phyloP scores from a whole-genome alignment of 2,888 invertebrate species.

The Thecophora atra region DNA sequence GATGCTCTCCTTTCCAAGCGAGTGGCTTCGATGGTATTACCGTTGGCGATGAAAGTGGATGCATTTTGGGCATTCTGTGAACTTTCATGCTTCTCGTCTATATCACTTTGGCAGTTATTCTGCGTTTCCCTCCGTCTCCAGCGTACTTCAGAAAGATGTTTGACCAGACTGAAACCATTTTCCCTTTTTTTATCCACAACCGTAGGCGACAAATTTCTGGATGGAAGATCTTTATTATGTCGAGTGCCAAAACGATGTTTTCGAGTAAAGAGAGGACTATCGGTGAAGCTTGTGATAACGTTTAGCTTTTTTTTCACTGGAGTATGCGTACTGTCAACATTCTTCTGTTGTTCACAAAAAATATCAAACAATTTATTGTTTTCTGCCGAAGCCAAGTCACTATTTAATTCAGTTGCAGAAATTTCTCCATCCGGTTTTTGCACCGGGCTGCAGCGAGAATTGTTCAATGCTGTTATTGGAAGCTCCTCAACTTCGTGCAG shows the following conservation, averaged over 20 bases:
- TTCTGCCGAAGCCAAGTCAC: conserved; percentile 26
- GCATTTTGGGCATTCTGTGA: conserved; percentile 17
- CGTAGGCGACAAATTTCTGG: conserved; percentile 57
- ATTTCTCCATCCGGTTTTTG: conserved; percentile 21
- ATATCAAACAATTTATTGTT: conserved; percentile 38
- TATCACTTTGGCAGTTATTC: conserved; percentile 39
- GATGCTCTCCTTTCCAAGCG: conserved; percentile 65
- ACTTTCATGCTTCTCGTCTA: background rate
- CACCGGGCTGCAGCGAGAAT: too few relatives aligned
- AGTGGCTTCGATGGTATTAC: conserved; percentile 60
- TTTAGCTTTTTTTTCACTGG: conserved; percentile 62
- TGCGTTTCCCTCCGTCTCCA: conserved; percentile 62
- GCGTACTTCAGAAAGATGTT: conserved; percentile 64
- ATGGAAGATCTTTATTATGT: conserved; percentile 52
- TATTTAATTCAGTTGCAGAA: conserved; percentile 33
- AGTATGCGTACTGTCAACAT: background rate
- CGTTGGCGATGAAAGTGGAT: conserved; percentile 31
- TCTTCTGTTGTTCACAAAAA: conserved; percentile 37
- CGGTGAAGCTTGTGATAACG: conserved; percentile 66
- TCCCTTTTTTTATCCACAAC: conserved; percentile 61
- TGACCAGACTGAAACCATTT: conserved; percentile 63
- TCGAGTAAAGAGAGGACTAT: conserved; percentile 65
- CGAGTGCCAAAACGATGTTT: conserved; percentile 64
- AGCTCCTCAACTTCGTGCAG: conserved; percentile 9
- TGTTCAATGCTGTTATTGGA: conserved; percentile 43